phyloP scores from a whole-genome alignment of 2,797 vertebrate species.

The Petrocephalus schoutedeni region DNA sequence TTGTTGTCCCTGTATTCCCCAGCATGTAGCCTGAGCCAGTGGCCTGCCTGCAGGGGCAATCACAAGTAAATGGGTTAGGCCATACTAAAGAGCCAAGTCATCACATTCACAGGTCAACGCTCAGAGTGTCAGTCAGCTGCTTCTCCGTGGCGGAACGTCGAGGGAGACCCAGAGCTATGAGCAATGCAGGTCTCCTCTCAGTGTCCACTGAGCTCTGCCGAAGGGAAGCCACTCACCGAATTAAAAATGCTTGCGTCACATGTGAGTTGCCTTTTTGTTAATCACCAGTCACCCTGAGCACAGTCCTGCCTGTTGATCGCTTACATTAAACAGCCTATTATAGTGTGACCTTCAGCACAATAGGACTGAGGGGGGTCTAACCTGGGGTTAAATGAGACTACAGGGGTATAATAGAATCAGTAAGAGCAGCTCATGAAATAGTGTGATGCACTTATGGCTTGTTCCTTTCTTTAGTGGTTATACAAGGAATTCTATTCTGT shows the following conservation, averaged over 20 bases:
- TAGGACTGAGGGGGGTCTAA: not conserved
- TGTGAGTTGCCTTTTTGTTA: not conserved
- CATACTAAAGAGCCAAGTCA: not conserved
- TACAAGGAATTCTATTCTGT: not conserved
- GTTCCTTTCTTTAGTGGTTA: not conserved
- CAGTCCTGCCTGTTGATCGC: not conserved
- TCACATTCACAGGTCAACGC: not conserved
- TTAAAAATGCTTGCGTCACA: not conserved
- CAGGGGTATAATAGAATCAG: not conserved
- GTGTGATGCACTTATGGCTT: not conserved
- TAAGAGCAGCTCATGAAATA: not conserved
- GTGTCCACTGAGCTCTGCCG: not conserved
- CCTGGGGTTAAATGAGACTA: not conserved
- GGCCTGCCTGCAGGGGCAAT: not conserved
- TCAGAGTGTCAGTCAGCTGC: not conserved
- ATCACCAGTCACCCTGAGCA: not conserved
- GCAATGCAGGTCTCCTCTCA: not conserved
- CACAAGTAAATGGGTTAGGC: not conserved
- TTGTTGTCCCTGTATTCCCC: not conserved
- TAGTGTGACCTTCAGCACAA: not conserved
- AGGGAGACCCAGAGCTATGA: not conserved
- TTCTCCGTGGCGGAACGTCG: not conserved
- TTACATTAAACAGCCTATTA: not conserved
- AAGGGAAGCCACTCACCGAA: constrained; percentile 1
- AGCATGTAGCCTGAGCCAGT: not conserved